Evolutionary conservation across 2,797 vertebrate genomes (phyloP), one percentile per base, ranked within the genome.

Genomic region (Catostomus latipinnis): DNA sequence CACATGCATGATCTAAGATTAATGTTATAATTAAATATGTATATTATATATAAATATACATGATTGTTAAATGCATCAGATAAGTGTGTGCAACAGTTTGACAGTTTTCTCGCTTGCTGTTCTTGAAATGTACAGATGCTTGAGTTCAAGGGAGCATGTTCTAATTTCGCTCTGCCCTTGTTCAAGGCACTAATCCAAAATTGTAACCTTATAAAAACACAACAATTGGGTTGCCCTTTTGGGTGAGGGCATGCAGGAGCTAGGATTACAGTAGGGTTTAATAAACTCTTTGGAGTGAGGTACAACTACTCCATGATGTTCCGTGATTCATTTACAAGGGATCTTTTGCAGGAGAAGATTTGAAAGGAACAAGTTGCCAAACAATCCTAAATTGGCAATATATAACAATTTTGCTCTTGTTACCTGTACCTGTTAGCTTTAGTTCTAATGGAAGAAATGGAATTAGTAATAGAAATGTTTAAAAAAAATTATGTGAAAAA

Each of bases 201-300:
- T 18, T 66, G 52, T 58, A 65, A 65, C 61, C 50, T 79, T 49
- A 66, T 66, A 50, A 65, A 70, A 78, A 78, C 67, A 62, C 66
- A 70, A 34, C 53, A 76, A 76, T 68, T 45, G 50, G 53, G 54
- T 70, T 61, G 76, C 16, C 58, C 68, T 63, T 71, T 61, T 48
- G 43, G 58, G 16, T 34, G 22, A 65, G 52, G 12, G 11, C 34
- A 34, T 34, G 34, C 9, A 18, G 14, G 52, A 46, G 56, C 61
- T 72, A 79, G 11, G 45, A 49, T 73, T 67, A 80, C 62, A 5
- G 4, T 80, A 45, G 1, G 4, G 48, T 46, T 63, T 34, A 78
- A 63, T 62, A 5, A 22, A 71, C n/a, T 71, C 61, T 16, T 52
- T 16, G 6, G 0, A 45, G 22, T 5, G 34, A 69, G 13, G 9